phyloP scores from a whole-genome alignment of 2,797 vertebrate species.

The Leptatherina wallacei region DNA sequence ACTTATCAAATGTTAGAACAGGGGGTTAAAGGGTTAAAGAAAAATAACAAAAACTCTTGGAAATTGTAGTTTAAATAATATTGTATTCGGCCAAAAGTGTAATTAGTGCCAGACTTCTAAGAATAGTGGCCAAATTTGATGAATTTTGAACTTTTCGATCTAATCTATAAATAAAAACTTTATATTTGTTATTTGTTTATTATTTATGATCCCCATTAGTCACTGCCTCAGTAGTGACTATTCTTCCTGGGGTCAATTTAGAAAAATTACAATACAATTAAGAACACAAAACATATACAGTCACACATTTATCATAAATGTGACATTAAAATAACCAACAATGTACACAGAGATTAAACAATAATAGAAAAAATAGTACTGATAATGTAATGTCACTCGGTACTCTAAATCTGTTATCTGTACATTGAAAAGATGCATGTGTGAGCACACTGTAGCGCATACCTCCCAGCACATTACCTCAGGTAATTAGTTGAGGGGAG shows the following conservation, averaged over 20 bases:
- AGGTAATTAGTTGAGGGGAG: constrained; percentile 75
- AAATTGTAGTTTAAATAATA: background rate
- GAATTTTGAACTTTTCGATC: background rate
- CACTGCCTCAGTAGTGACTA: no score
- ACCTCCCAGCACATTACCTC: constrained; percentile 46
- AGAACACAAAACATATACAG: no score
- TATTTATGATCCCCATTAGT: no score
- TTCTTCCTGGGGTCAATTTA: no score
- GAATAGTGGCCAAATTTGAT: background rate
- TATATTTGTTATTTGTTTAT: no score
- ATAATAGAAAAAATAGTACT: no score
- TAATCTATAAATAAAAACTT: background rate
- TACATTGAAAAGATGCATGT: background rate
- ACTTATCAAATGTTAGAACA: background rate
- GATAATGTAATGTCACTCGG: no score
- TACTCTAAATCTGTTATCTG: no score
- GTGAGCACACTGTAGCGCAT: background rate
- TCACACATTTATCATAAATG: no score
- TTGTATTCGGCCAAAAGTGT: background rate
- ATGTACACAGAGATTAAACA: no score
- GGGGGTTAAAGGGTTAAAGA: background rate
- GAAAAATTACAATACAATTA: no score
- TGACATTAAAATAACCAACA: no score
- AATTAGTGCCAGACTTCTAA: background rate
- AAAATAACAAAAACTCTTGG: background rate